Conservation (phyloP, 2,113 vertebrate species). For the Lepisosteus osseus region DNA sequence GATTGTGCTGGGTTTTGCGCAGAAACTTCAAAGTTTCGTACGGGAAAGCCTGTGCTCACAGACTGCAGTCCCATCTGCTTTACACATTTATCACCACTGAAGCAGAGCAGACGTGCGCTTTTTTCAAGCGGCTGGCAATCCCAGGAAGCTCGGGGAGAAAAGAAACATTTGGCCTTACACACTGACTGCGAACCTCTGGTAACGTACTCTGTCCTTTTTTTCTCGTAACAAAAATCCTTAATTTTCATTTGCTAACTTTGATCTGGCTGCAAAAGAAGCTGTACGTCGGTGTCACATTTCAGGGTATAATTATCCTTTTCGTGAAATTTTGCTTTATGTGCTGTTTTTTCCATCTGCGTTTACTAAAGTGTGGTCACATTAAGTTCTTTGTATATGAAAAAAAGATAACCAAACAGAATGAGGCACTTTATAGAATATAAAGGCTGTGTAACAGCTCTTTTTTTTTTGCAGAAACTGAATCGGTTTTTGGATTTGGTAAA, state of each 20-base stretch:
- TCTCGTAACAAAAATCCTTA: slow-evolving; percentile 25
- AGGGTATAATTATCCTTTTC: slow-evolving; percentile 46
- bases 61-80: slow-evolving; percentile 33
- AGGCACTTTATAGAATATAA: not conserved
- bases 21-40: slow-evolving; percentile 29
- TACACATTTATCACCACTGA: slow-evolving; percentile 50
- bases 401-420: slow-evolving; percentile 7
- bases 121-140: slow-evolving; percentile 31
- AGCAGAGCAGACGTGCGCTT: slow-evolving; percentile 39
- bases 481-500: not conserved
- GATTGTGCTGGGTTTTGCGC: slow-evolving; percentile 22
- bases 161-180: slow-evolving; percentile 47
- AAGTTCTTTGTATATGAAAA: slow-evolving; percentile 13
- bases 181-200: slow-evolving; percentile 45
- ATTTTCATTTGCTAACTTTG: slow-evolving; percentile 28
- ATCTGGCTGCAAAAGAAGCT: slow-evolving; percentile 29
- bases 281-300: slow-evolving; percentile 44
- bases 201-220: slow-evolving; percentile 40
- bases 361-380: slow-evolving; percentile 40
- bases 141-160: slow-evolving; percentile 32
- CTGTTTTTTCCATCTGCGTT: slow-evolving; percentile 50
- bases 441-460: not conserved
- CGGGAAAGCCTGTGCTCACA: slow-evolving; percentile 32
- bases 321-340: slow-evolving; percentile 33
- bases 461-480: not conserved